These are phyloP conservation scores for Leptinotarsa undecemlineata DNA, from an alignment of 1,140 invertebrate genomes.

Conservation along the genomic window DNA sequence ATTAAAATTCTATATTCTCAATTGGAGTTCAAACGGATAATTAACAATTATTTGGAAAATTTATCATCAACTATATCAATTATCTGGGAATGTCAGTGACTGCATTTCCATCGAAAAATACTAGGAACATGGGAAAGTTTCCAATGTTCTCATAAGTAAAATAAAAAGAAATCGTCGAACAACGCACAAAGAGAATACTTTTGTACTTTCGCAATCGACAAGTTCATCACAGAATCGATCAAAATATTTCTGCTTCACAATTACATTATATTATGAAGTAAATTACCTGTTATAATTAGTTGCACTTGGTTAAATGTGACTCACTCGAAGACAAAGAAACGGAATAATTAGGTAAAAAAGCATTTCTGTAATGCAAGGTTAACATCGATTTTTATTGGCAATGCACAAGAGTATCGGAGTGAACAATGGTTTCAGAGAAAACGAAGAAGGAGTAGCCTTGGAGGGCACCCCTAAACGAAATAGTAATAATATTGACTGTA, in stretches of 20 bases:
- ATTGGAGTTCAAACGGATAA: too few relatives aligned
- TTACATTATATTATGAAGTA: conserved; percentile 17
- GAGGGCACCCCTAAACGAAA: too few relatives aligned
- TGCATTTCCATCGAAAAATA: too few relatives aligned
- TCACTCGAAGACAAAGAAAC: conserved; percentile 24
- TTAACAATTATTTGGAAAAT: too few relatives aligned
- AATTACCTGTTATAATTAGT: conserved; percentile 21
- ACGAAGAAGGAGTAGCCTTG: not conserved
- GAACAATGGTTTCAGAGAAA: conserved; percentile 11
- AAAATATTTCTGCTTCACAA: conserved; percentile 11
- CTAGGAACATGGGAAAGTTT: too few relatives aligned
- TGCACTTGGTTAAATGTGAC: conserved; percentile 25
- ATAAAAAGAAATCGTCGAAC: too few relatives aligned
- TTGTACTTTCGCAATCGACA: not conserved
- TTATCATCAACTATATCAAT: too few relatives aligned
- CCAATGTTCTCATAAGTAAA: too few relatives aligned
- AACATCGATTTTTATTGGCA: conserved; percentile 16
- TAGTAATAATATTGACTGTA: too few relatives aligned
- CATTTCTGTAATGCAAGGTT: conserved; percentile 26
- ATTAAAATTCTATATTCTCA: too few relatives aligned
- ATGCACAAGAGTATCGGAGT: not conserved
- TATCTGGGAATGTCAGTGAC: too few relatives aligned
- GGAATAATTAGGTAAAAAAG: conserved; percentile 21
- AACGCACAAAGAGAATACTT: too few relatives aligned
- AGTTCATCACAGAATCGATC: not conserved